Evolutionary conservation across 2,797 vertebrate genomes (phyloP).

Genomic region (Sebastes itinus): DNA sequence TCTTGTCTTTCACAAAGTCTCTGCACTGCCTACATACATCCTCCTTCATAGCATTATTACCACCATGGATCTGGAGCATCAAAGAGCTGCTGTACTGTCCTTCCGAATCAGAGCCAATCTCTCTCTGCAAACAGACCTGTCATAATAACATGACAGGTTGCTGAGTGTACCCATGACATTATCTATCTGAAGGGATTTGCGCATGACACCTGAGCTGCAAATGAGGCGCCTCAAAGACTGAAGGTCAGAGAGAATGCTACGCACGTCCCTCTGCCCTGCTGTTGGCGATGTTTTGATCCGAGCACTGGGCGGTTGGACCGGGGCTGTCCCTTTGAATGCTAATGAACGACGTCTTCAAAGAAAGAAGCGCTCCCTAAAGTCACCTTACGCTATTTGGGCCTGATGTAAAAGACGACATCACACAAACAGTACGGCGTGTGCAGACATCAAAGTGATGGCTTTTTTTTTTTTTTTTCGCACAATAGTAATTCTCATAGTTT

Average conservation of each 20-base stretch:
- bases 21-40: not conserved
- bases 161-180: conserved; percentile 51
- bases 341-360: conserved; percentile 69
- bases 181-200: conserved; percentile 65
- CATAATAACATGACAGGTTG: conserved; percentile 57
- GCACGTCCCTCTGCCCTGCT: conserved; percentile 46
- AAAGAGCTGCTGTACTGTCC: conserved; percentile 39
- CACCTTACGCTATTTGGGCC: conserved; percentile 44
- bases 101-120: conserved; percentile 62
- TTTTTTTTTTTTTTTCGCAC: not conserved
- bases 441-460: conserved; percentile 40
- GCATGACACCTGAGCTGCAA: conserved; percentile 61
- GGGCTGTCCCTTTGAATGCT: conserved; percentile 63
- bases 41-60: conserved; percentile 11
- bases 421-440: conserved; percentile 2
- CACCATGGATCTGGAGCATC: conserved; percentile 47
- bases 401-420: conserved; percentile 43
- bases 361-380: conserved; percentile 32
- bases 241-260: conserved; percentile 48
- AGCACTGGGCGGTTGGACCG: conserved; percentile 16
- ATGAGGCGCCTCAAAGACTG: conserved; percentile 63
- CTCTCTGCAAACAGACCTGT: conserved; percentile 59
- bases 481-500: not conserved
- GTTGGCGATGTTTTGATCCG: conserved; percentile 64
- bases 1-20: conserved; percentile 50